Evolutionary conservation across 1,140 invertebrate genomes (phyloP), one percentile per base, ranked within the genome.

Genomic region (Octopus bimaculoides): DNA sequence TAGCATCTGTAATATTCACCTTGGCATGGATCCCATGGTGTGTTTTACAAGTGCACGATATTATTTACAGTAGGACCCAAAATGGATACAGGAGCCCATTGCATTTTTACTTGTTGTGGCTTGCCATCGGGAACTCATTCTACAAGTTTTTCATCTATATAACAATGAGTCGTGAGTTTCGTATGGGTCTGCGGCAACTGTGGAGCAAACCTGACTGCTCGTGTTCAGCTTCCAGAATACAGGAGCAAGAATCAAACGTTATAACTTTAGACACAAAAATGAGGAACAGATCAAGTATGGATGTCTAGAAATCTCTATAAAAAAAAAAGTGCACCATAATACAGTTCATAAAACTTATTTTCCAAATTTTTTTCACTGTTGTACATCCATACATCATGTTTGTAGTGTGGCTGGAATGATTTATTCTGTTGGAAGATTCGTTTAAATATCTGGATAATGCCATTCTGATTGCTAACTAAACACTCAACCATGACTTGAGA

Each of bases 71-170:
- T 41, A 41, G 26, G 26, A 41, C 1, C 26, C 56, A 61, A 17
- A 82, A 86, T 17, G 56, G 80, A 69, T 81, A 79, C 73, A 89
- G 78, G 4, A 93, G 95, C 90, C 77, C 79, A n/a, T 91, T 98
- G 79, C 95, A 97, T 89, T 98, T 98, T 88, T 94, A 93, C 66
- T 93, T 97, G 78, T 94, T 98, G 69, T 98, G 97, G 97, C 91
- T 98, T 80, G 97, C 96, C 5, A 93, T 98, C 83, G 92, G 96
- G 79, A 97, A 97, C 91, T 97, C 95, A 75, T 96, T 96, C 87
- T 97, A 95, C 95, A 98, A 98, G 91, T 94, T 96, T 78, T 90
- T 98, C 75, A 95, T 98, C 82, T 94, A 98, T 86, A 92, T 96
- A 79, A 92, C 93, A 56, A 92, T 97, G 88, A 97, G 96, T 90